phyloP scores from a whole-genome alignment of 2,113 vertebrate species.

The Hylia prasina region DNA sequence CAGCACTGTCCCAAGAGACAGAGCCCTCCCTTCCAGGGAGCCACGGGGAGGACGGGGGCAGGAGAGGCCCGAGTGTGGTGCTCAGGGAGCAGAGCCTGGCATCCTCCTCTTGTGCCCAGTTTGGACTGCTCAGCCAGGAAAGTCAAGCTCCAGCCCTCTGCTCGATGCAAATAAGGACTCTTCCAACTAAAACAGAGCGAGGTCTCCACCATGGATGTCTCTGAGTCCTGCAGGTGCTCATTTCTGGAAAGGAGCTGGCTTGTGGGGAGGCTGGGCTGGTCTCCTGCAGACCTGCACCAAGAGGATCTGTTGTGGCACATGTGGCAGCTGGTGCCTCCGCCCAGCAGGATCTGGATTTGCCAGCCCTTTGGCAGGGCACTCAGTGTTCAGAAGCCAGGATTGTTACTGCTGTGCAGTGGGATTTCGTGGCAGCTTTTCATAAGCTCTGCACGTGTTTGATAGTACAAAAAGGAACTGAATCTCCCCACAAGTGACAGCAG shows the following conservation, averaged over 20 bases:
- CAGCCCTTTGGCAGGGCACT: constrained; percentile 8
- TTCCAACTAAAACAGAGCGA: background rate
- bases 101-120: background rate
- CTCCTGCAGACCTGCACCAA: background rate
- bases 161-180: rapidly evolving
- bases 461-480: background rate
- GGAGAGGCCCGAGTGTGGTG: background rate
- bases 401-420: constrained; percentile 34
- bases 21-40: background rate
- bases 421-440: constrained; percentile 38
- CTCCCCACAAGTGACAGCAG: constrained; percentile 14
- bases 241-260: background rate
- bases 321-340: background rate
- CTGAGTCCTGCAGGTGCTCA: background rate
- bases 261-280: background rate
- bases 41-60: background rate
- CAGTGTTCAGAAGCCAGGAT: background rate
- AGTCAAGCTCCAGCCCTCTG: background rate
- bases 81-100: background rate
- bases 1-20: background rate
- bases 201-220: background rate
- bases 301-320: background rate
- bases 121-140: background rate
- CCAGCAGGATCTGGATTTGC: background rate
- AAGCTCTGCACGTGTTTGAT: constrained; percentile 24